phyloP scores from a whole-genome alignment of 2,888 invertebrate species.

The Chymomyza procnemis region DNA sequence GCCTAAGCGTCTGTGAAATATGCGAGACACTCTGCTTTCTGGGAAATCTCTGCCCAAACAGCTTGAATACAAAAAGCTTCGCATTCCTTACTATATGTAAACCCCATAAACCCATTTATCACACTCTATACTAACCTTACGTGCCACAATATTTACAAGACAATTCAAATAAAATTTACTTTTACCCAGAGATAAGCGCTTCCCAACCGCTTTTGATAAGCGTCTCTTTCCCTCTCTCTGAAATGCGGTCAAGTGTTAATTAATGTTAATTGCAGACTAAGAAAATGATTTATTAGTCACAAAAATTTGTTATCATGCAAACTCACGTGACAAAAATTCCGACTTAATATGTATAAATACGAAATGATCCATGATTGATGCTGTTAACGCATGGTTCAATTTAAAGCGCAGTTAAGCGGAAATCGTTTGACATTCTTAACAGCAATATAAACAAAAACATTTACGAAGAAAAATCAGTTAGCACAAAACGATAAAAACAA shows the following conservation, averaged over 20 bases:
- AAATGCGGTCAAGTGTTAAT: slow-evolving; percentile 38
- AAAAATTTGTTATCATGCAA: slow-evolving; percentile 48
- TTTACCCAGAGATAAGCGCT: background rate
- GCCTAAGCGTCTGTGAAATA: no score
- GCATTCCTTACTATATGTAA: background rate
- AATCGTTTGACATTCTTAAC: slow-evolving; percentile 15
- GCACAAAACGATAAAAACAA: slow-evolving; percentile 1
- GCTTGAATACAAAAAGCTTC: background rate
- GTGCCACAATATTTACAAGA: background rate
- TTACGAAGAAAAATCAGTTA: background rate
- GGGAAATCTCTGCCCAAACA: no score
- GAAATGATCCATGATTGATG: background rate
- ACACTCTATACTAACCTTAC: background rate
- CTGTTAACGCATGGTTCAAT: background rate
- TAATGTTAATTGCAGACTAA: slow-evolving; percentile 31
- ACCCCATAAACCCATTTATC: background rate
- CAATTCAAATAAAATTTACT: background rate
- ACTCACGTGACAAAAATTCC: slow-evolving; percentile 16
- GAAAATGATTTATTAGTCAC: slow-evolving; percentile 26
- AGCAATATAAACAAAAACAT: slow-evolving; percentile 18
- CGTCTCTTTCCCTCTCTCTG: background rate
- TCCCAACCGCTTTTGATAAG: background rate
- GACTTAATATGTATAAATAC: slow-evolving; percentile 23
- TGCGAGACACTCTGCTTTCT: no score
- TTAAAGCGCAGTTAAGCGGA: slow-evolving; percentile 18